Conservation (phyloP, 2,113 vertebrate genomes). For the Heliornis fulica region DNA sequence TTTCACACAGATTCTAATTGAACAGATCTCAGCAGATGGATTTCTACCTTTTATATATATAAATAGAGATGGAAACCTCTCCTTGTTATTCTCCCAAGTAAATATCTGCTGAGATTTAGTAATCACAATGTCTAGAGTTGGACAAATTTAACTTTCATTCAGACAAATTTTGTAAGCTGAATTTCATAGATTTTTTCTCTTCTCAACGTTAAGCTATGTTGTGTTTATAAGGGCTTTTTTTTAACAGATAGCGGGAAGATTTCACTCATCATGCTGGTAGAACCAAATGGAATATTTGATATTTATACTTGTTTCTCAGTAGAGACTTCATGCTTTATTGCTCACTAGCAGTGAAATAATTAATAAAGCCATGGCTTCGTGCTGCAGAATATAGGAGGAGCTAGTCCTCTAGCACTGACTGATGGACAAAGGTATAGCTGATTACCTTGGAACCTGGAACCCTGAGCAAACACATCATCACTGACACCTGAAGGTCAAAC, state of each 20-base stretch:
- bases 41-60: not conserved
- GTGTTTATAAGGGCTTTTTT: not conserved
- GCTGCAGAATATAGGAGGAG: not conserved
- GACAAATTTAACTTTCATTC: not conserved
- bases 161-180: not conserved
- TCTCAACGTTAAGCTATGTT: not conserved
- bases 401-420: not conserved
- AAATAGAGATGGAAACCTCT: not conserved
- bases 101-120: slow-evolving; percentile 25
- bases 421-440: not conserved
- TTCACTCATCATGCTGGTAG: not conserved
- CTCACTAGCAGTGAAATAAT: not conserved
- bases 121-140: not conserved
- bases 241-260: not conserved
- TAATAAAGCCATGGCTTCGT: not conserved
- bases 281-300: not conserved
- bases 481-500: not conserved
- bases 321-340: not conserved
- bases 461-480: not conserved
- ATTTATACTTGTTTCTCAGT: not conserved
- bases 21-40: not conserved
- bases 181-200: not conserved
- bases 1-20: slow-evolving; percentile 3
- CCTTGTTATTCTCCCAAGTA: not conserved
- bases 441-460: not conserved